Conservation (phyloP, 2,797 vertebrate species). For the Sebastolobus alascanus region DNA sequence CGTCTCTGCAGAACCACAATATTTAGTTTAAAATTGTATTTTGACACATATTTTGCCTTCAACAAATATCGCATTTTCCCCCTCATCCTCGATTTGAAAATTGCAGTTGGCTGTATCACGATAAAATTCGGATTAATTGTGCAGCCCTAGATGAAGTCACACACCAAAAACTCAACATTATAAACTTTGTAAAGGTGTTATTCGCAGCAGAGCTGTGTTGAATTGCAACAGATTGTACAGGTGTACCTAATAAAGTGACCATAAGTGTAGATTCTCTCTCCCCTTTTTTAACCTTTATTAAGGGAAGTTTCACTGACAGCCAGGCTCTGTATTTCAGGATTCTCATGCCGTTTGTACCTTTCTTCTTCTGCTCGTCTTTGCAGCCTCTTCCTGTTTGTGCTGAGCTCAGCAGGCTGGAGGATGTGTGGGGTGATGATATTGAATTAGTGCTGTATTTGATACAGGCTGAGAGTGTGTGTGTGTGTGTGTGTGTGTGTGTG, state of each 20-base stretch:
- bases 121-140: no score
- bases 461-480: slow-evolving; percentile 25
- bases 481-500: slow-evolving; percentile 3
- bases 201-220: no score
- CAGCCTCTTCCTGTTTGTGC: slow-evolving; percentile 34
- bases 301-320: background rate
- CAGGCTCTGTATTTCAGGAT: background rate
- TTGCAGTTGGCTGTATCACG: no score
- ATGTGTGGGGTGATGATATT: slow-evolving; percentile 35
- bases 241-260: no score
- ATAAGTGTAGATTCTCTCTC: background rate
- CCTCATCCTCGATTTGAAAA: no score
- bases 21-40: no score
- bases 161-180: background rate
- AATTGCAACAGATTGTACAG: background rate
- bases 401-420: slow-evolving; percentile 45
- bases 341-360: background rate
- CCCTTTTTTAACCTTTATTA: background rate
- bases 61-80: no score
- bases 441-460: slow-evolving; percentile 3
- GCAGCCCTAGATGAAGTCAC: no score
- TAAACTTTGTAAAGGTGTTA: background rate
- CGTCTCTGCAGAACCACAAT: no score
- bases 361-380: background rate
- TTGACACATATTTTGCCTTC: no score